Conservation (phyloP, 2,113 vertebrate genomes). For the Conger conger region DNA sequence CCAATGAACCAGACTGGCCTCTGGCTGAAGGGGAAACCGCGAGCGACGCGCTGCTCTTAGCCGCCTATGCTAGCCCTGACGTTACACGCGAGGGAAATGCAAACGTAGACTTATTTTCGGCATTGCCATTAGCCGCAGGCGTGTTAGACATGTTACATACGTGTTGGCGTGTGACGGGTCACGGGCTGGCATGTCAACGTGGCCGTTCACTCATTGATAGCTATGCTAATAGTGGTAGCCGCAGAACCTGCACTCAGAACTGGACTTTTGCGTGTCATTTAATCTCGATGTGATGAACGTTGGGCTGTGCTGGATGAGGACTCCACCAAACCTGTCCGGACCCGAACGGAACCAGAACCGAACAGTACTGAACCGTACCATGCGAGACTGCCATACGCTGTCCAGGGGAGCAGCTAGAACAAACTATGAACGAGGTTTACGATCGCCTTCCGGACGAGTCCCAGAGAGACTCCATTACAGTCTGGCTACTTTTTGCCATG, state of each 20-base stretch:
- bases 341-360: not conserved
- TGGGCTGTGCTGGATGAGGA: not conserved
- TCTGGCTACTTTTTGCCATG: not conserved
- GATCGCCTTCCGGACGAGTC: not conserved
- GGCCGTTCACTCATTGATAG: not conserved
- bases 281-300: not conserved
- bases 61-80: slow-evolving; percentile 35
- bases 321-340: not conserved
- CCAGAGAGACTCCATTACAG: not conserved
- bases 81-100: slow-evolving; percentile 1
- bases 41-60: too few relatives aligned
- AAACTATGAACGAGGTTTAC: not conserved
- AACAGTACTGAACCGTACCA: not conserved
- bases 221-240: not conserved
- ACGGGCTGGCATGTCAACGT: not conserved
- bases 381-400: not conserved
- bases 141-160: not conserved
- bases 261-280: not conserved
- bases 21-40: not conserved
- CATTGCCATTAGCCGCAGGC: too few relatives aligned
- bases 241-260: not conserved
- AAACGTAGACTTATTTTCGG: too few relatives aligned
- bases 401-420: not conserved
- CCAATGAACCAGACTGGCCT: not conserved
- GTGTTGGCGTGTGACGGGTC: not conserved